Base-by-base conservation (phyloP, 2,113 vertebrate species). In the Poeciliopsis occidentalis region DNA sequence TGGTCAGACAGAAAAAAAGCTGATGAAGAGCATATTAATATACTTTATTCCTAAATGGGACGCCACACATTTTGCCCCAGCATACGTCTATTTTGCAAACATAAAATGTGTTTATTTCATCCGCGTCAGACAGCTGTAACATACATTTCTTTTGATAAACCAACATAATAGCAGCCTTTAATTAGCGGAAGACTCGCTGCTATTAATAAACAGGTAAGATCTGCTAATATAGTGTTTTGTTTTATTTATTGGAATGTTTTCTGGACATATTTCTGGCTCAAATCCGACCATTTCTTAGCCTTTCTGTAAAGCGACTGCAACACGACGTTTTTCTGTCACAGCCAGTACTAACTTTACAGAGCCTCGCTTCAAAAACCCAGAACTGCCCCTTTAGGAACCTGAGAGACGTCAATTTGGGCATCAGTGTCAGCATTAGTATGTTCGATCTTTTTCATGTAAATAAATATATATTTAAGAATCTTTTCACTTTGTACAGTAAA, bases 401-500 rank as follows among this genome's bases (percentile, higher is more conserved):
- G 15, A 74, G 57, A 12, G 80, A 76, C 65, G 64, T 67, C 29
- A 71, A 76, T 74, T 76, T 64, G 77, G 76, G 81, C 84, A 80
- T 89, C 84, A 86, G 71, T 71, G 83, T 92, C 79, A 87, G 84
- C 89, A 79, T 93, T 87, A 85, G 81, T 87, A 71, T 71, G 85
- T 88, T 76, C 64, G 77, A 72, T 77, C 88, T 89, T 90, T 92
- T 82, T 77, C 86, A 84, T 95, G 93, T 95, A 94, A 91, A 95
- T 94, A 94, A 41, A 60, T 83, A 72, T 86, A 88, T 91, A 83
- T 29, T 51, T 10, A 72, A 73, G 85, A 87, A 86, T 81, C 86
- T 92, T 94, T 93, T 94, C 93, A 92, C 90, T 94, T 94, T 94
- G 90, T 94, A 93, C 92, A 94, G 91, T 92, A 82, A 29, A 89